phyloP scores from a whole-genome alignment of 2,888 invertebrate species.

The Dendrolimus houi region DNA sequence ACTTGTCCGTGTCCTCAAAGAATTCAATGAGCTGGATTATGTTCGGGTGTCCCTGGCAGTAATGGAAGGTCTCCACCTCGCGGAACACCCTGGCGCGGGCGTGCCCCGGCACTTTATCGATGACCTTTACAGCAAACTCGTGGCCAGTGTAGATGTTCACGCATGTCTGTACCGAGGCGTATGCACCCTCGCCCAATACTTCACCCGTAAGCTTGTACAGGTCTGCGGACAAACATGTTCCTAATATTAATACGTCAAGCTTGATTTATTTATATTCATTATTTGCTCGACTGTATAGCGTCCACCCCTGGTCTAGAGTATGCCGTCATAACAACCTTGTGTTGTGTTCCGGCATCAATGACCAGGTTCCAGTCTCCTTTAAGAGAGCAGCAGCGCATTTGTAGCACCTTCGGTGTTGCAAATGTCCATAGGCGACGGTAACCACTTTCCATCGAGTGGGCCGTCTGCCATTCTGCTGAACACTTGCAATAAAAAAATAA shows the following conservation, averaged over 20 bases:
- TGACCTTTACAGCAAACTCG: conserved; percentile 98
- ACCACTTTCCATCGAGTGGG: too few relatives aligned
- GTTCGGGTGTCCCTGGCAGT: conserved; percentile 97
- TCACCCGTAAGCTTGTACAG: conserved; percentile 96
- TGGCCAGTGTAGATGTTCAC: conserved; percentile 92
- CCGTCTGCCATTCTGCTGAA: too few relatives aligned
- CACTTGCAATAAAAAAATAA: too few relatives aligned
- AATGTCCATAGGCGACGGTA: too few relatives aligned
- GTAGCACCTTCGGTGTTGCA: too few relatives aligned
- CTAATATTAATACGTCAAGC: neutral
- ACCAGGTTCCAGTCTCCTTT: too few relatives aligned
- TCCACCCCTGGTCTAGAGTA: too few relatives aligned
- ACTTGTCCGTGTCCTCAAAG: conserved; percentile 97
- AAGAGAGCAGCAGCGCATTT: too few relatives aligned
- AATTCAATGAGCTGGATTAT: conserved; percentile 98
- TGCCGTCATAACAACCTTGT: too few relatives aligned
- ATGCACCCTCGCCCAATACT: conserved; percentile 96
- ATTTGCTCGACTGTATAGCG: too few relatives aligned
- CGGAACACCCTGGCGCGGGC: conserved; percentile 96
- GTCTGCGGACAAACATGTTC: conserved; percentile 77
- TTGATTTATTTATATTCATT: too few relatives aligned
- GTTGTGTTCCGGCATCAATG: too few relatives aligned
- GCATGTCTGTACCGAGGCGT: conserved; percentile 96
- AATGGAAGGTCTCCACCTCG: conserved; percentile 99
- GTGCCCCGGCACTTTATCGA: conserved; percentile 96